These are phyloP conservation scores for Caenorhabditis plicata DNA, from an alignment of 2,888 invertebrate genomes.

Conservation along the genomic window DNA sequence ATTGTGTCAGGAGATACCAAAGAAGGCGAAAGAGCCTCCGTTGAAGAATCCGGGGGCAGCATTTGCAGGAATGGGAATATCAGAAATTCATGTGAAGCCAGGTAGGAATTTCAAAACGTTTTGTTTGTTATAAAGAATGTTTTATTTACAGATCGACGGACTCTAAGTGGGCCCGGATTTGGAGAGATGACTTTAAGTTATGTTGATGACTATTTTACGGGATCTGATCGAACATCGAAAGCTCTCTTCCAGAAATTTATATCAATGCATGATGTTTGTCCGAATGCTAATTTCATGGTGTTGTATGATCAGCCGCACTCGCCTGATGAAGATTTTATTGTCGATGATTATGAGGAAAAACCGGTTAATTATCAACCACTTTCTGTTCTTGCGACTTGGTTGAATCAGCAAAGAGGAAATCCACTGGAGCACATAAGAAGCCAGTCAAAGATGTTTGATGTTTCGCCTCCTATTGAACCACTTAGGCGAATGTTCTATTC, in stretches of 20 bases:
- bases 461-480: slow-evolving; percentile 27
- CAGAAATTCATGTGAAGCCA: slow-evolving; percentile 29
- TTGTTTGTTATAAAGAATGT: not conserved
- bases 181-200: slow-evolving; percentile 41
- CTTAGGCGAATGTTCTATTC: slow-evolving; percentile 33
- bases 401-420: slow-evolving; percentile 2
- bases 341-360: slow-evolving; percentile 11
- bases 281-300: not conserved
- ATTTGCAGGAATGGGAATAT: slow-evolving; percentile 33
- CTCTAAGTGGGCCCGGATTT: slow-evolving; percentile 38
- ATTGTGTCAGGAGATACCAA: slow-evolving; percentile 28
- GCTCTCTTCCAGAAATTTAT: not conserved
- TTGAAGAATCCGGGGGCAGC: slow-evolving; percentile 27
- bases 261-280: slow-evolving; percentile 4
- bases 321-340: slow-evolving; percentile 4
- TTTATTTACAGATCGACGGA: slow-evolving; percentile 17
- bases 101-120: slow-evolving; percentile 2
- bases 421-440: slow-evolving; percentile 12
- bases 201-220: slow-evolving; percentile 40
- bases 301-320: not conserved
- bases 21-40: slow-evolving; percentile 34
- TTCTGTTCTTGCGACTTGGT: not conserved
- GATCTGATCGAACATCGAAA: slow-evolving; percentile 2
- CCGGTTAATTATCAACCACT: slow-evolving; percentile 1
- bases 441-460: slow-evolving; percentile 13